These are phyloP conservation scores for Mustela nigripes DNA, from an alignment of 2,113 vertebrate species.

Conservation along the genomic window DNA sequence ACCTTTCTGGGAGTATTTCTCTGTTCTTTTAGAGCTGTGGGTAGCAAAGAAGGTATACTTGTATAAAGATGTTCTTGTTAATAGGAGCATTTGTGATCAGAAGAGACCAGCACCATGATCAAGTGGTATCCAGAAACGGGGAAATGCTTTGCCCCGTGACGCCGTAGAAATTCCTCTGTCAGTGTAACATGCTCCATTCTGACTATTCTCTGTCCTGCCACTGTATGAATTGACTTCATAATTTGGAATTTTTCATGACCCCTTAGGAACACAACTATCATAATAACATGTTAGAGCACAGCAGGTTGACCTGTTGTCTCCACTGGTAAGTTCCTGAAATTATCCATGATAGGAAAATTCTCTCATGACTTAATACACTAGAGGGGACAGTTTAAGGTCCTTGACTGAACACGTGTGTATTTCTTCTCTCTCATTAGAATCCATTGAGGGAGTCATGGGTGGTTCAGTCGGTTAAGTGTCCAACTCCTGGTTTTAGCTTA, in stretches of 20 bases:
- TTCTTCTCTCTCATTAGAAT: background rate
- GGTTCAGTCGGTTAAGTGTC: background rate
- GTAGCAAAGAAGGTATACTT: background rate
- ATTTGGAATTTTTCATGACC: background rate
- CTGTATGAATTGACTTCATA: background rate
- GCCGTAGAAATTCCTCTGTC: background rate
- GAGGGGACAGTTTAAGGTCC: background rate
- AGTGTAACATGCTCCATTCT: background rate
- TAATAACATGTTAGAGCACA: background rate
- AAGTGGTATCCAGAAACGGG: background rate
- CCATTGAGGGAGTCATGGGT: background rate
- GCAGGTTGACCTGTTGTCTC: background rate
- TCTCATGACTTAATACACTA: background rate
- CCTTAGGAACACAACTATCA: background rate
- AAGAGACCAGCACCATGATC: background rate
- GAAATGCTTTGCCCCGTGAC: background rate
- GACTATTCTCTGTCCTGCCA: background rate
- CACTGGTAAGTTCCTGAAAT: background rate
- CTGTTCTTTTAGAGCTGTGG: background rate
- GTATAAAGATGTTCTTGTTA: background rate
- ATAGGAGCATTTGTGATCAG: background rate
- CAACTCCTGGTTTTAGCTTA: background rate
- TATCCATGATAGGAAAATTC: background rate
- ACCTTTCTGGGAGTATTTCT: background rate
- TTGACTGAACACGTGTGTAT: background rate